Evolutionary conservation across 1,140 invertebrate species (phyloP), one percentile per base, ranked within the genome.

Genomic region (Drosophila littoralis): DNA sequence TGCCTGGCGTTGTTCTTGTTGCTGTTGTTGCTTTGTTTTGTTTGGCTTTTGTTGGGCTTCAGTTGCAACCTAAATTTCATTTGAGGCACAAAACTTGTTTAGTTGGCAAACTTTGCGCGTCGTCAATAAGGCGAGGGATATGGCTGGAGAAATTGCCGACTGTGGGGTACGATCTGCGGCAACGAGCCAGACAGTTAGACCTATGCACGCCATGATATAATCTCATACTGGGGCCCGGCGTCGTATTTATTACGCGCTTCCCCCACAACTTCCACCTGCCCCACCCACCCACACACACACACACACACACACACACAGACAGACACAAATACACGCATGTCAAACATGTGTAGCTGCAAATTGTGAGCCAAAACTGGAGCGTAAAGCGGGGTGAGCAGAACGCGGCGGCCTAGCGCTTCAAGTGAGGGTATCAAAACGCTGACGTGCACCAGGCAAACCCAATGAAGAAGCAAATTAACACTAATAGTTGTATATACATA

Each of bases 21-120:
- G 59, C 51, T 65, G 73, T 58, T 72, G 58, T 55, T 83, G 55
- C 38, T 52, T 75, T 77, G 66, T 83, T 85, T 84, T 89, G 77
- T 89, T 83, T 88, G 55, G 84, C 74, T 81, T 81, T 90, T 89
- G 84, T 89, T 90, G 68, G 85, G 84, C 84, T 89, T 89, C 84
- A 74, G 85, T 90, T 89, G 85, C 84, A 90, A 89, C 84, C 84
- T 89, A 89, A 89, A 89, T 89, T 89, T 89, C 84, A 89, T 90
- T 89, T 89, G 84, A 88, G 83, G 83, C 83, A 80, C 83, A 88
- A 88, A 88, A 88, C 83, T 88, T 88, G 83, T 88, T 88, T 89
- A 90, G 84, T 90, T 90, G 85, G 84, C 85, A 90, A 89, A 89
- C 84, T 89, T 88, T 89, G 84, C 83, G 83, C 77, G 84, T 89